phyloP scores from a whole-genome alignment of 2,888 invertebrate species.

The Lasioglossum oenotherae region DNA sequence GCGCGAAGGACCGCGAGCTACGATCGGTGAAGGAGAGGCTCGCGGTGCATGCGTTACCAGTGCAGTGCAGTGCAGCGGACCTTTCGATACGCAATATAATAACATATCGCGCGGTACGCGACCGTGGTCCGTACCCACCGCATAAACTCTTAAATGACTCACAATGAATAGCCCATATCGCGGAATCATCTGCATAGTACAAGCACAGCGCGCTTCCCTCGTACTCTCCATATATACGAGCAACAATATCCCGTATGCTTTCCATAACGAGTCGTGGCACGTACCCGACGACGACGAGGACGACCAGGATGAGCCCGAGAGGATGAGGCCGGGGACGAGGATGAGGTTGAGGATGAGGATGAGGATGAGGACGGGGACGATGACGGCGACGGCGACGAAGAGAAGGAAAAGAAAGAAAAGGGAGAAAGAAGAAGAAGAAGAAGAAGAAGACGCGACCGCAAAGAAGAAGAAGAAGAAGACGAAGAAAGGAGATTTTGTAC shows the following conservation, averaged over 20 bases:
- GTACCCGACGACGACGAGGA: conserved; percentile 47
- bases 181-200: conserved; percentile 82
- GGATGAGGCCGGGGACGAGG: conserved; percentile 39
- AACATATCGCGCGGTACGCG: conserved; percentile 71
- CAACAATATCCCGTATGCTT: conserved; percentile 78
- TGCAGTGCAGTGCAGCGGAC: conserved; percentile 31
- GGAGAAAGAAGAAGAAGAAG: conserved; percentile 26
- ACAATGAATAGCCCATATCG: conserved; percentile 82
- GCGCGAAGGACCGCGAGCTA: conserved; percentile 45
- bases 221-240: conserved; percentile 77
- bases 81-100: conserved; percentile 77
- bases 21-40: conserved; percentile 13
- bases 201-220: conserved; percentile 75
- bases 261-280: conserved; percentile 78
- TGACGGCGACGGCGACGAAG: conserved; percentile 16
- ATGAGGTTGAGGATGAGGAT: neutral
- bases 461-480: conserved; percentile 18
- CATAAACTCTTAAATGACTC: conserved; percentile 80
- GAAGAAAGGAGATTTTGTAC: conserved; percentile 52
- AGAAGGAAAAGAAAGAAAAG: conserved; percentile 38
- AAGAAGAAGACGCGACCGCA: conserved; percentile 17
- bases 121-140: conserved; percentile 66
- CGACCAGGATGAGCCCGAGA: conserved; percentile 35
- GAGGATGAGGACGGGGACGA: conserved; percentile 11
- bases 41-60: conserved; percentile 43